Base-by-base conservation (phyloP, 2,113 vertebrate genomes). In the Mesembrinibis cayennensis region DNA sequence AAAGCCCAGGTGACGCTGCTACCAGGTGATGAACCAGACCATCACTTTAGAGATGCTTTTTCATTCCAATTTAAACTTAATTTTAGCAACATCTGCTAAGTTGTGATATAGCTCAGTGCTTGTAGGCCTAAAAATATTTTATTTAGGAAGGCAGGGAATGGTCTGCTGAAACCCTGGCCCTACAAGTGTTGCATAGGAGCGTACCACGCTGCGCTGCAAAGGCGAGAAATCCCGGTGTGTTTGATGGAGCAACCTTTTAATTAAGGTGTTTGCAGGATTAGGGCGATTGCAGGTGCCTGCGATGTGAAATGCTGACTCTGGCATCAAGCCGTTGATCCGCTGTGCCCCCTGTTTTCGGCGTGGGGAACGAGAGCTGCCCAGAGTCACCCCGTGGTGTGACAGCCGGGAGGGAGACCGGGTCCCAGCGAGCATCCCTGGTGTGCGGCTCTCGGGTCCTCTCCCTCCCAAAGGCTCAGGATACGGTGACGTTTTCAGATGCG, bases 131-230 rank as follows among this genome's bases (percentile, higher is more conserved):
- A n/a, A 63, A 15, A 23, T 12, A 29, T 16, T 89, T 92, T 16
- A 16, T 53, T 59, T 65, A 27, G n/a, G 49, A 81, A 11, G 5
- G 10, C 19, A 72, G 70, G 36, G 66, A 22, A 2, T 66, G 38
- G 6, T 36, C 42, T 93, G 45, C n/a, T 62, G 69, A 55, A 73
- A 32, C 13, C 17, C n/a, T 17, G 5, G 16, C 15, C 55, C 14
- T 70, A 2, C 14, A 9, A 3, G 32, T 1, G 0, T 12, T 47
- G 67, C 2, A 2, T 61, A 4, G 0, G 12, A 45, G 63, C 0
- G 2, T 16, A 18, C 17, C 50, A 23, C 0, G 0, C 42, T 34
- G 22, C 1, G 2, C 69, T 30, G 38, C 47, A 27, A 10, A 47
- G 45, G 25, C 2, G 5, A 73, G 45, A 76, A 49, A 77, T 89